Conservation (phyloP, 2,888 invertebrate genomes). For the Aphelenchoides bicaudatus region DNA sequence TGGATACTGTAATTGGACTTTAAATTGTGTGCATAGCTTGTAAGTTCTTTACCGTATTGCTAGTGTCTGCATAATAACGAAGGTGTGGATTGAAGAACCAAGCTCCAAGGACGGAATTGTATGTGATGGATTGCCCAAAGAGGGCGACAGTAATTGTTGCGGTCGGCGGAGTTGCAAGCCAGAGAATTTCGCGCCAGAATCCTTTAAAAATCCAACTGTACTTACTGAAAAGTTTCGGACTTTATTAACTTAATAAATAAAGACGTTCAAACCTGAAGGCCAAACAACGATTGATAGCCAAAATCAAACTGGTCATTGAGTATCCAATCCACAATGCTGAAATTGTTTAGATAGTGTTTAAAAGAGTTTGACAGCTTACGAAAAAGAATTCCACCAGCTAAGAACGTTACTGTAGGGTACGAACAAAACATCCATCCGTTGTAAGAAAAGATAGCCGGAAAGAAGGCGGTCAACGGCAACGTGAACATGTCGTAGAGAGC, state of each 20-base stretch:
- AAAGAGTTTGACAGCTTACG: not conserved
- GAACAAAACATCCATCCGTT: conserved; percentile 14
- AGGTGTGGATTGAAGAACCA: conserved; percentile 15
- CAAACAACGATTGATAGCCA: conserved; percentile 8
- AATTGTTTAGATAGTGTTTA: not conserved
- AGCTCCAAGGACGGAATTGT: conserved; percentile 2
- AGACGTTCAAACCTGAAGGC: too few species aligned
- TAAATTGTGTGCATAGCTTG: too few species aligned
- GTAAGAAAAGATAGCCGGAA: conserved; percentile 9
- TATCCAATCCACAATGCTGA: conserved; percentile 10
- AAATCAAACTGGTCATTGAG: not conserved
- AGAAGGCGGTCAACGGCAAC: conserved; percentile 8
- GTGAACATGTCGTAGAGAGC: conserved; percentile 13
- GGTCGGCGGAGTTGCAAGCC: not conserved
- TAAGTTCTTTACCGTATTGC: not conserved
- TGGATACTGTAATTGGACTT: conserved; percentile 9
- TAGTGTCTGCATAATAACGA: not conserved
- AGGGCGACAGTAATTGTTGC: not conserved
- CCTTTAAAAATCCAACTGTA: conserved; percentile 7
- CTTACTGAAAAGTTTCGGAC: too few species aligned
- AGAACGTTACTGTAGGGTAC: not conserved
- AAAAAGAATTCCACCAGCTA: conserved; percentile 14
- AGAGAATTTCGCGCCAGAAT: not conserved
- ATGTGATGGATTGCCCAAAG: conserved; percentile 10
- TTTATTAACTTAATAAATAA: too few species aligned